Evolutionary conservation across 2,888 invertebrate genomes (phyloP), one percentile per base, ranked within the genome.

Genomic region (Coelinius sp.): DNA sequence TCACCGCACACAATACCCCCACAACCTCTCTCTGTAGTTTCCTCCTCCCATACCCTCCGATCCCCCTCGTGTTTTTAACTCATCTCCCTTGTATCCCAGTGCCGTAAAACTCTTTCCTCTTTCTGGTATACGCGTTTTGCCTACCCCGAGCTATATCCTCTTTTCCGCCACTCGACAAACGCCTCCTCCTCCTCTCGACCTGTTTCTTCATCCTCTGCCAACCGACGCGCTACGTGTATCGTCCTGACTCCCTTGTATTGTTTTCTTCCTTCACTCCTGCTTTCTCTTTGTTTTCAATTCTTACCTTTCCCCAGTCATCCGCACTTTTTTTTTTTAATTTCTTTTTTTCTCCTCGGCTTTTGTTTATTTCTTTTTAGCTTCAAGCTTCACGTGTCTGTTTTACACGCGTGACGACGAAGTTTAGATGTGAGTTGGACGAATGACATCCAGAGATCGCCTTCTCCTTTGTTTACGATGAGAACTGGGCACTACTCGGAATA

Each of bases 1-100:
- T 87, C 86, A 85, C 86, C 86, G 81, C 86, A 85, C 84, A 87
- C 87, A 87, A 87, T 87, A 84, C 84, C 76, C 82, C 73, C 59
- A 67, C 31, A 53, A 62, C 63, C 49, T 71, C 62, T 71, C 71
- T 62, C 35, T 35, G 71, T 38, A 52, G 49, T 63, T 70, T 70
- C 59, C 72, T 59, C 73, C 62, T 41, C 44, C 52, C 73, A 67
- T 73, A 17, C 6, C n/a, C 71, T 70, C 70, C 67, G 31, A n/a
- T n/a, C 68, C 27, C 67, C 73, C 75, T 70, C 69, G 53, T 68
- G 69, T 41, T 73, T 70, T 49, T 64, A 64, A 53, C 59, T 65
- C 70, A 67, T 62, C 25, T 25, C 56, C 52, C 71, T 46, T 44
- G 38, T 72, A 22, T 52, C 24, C 53, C 59, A 68, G n/a, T 68